Evolutionary conservation across 2,797 vertebrate species (phyloP).

Genomic region (Sciaenops ocellatus): DNA sequence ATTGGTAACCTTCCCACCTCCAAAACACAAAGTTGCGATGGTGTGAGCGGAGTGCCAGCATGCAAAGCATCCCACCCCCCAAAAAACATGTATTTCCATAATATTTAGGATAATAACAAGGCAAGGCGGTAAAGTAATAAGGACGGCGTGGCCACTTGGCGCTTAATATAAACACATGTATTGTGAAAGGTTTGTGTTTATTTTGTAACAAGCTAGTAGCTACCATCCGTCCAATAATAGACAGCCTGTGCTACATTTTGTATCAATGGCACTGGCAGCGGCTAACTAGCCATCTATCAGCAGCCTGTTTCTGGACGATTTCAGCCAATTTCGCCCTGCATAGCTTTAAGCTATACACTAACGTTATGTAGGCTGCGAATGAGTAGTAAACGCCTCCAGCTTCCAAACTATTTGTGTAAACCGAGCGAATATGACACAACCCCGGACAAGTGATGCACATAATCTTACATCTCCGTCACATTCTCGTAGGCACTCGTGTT

Average conservation of each 20-base stretch:
- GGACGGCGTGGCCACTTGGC: background rate
- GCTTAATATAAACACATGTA: conserved; percentile 21
- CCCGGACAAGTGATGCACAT: conserved; percentile 70
- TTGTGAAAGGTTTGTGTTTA: conserved; percentile 53
- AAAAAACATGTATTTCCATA: conserved; percentile 16
- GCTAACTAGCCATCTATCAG: conserved; percentile 79
- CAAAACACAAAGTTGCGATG: conserved; percentile 73
- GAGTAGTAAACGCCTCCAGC: conserved; percentile 13
- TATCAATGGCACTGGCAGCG: conserved; percentile 71
- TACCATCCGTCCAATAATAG: conserved; percentile 62
- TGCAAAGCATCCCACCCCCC: conserved; percentile 18
- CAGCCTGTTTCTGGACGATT: conserved; percentile 62
- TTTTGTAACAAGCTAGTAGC: conserved; percentile 59
- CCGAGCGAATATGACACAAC: conserved; percentile 55
- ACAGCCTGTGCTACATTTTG: conserved; percentile 63
- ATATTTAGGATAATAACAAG: conserved; percentile 11
- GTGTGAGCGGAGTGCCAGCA: conserved; percentile 33
- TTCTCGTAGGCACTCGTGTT: conserved; percentile 80
- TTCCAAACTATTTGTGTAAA: conserved; percentile 30
- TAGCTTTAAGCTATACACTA: conserved; percentile 6
- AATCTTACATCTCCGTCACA: conserved; percentile 79
- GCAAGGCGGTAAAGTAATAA: background rate
- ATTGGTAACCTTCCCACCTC: conserved; percentile 53
- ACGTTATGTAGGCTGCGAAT: conserved; percentile 1
- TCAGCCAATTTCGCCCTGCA: conserved; percentile 44